Conservation (phyloP, 2,797 vertebrate species). For the Aratinga solstitialis region DNA sequence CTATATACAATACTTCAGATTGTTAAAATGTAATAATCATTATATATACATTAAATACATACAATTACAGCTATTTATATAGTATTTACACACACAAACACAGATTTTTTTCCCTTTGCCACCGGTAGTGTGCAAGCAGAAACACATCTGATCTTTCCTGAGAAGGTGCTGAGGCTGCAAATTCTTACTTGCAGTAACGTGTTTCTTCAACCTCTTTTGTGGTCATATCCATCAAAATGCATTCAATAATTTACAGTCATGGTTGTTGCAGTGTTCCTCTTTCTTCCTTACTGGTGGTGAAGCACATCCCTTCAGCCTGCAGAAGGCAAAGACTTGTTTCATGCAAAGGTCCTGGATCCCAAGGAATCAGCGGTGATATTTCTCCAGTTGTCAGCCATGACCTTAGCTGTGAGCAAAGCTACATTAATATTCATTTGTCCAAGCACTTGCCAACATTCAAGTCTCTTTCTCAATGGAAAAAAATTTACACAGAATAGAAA, state of each 20-base stretch:
- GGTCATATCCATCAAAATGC: accelerated
- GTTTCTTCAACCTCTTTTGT: background rate
- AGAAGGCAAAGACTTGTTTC: background rate
- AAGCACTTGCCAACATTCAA: background rate
- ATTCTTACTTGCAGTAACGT: accelerated
- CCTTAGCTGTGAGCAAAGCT: background rate
- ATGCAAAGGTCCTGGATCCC: background rate
- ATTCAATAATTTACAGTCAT: accelerated
- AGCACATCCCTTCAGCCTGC: background rate
- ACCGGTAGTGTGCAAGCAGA: background rate
- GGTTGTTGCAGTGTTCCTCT: background rate
- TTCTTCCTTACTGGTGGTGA: background rate
- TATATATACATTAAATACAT: slow-evolving; percentile 51
- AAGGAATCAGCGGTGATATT: accelerated
- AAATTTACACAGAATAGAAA: background rate
- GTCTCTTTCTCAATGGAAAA: background rate
- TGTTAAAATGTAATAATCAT: background rate
- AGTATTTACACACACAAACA: slow-evolving; percentile 17
- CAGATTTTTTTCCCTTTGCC: background rate
- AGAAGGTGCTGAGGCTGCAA: slow-evolving; percentile 31
- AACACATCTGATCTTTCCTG: background rate
- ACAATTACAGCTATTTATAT: slow-evolving; percentile 52
- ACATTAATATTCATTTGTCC: background rate
- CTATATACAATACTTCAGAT: background rate
- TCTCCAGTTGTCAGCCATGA: background rate